phyloP scores from a whole-genome alignment of 1,140 invertebrate genomes.

The Neodiprion fabricii region DNA sequence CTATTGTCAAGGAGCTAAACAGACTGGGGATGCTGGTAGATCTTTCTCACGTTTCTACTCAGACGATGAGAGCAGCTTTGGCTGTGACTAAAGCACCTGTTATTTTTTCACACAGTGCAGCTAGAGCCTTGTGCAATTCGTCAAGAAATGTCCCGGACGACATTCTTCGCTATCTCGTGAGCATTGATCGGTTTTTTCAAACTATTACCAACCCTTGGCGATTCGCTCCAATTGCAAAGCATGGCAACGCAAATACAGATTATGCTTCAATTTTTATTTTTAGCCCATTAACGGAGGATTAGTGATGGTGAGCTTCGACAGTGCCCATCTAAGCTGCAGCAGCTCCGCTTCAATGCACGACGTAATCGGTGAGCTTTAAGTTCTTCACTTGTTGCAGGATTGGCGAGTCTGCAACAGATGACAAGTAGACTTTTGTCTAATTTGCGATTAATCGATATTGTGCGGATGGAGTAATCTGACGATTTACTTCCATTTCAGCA shows the following conservation, averaged over 20 bases:
- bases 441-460: conserved; percentile 29
- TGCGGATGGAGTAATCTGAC: conserved; percentile 44
- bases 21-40: conserved; percentile 94
- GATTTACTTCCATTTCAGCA: conserved; percentile 59
- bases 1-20: conserved; percentile 86
- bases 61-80: conserved; percentile 86
- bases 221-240: background rate
- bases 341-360: conserved; percentile 64
- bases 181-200: conserved; percentile 25
- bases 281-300: conserved; percentile 79
- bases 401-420: conserved; percentile 5
- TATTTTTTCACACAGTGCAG: conserved; percentile 92
- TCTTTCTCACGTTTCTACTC: conserved; percentile 86
- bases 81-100: conserved; percentile 84
- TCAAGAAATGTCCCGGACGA: conserved; percentile 89
- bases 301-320: conserved; percentile 91
- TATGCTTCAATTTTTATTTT: conserved; percentile 25
- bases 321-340: conserved; percentile 65
- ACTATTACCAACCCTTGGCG: background rate
- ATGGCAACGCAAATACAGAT: conserved; percentile 1
- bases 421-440: conserved; percentile 14
- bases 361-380: conserved; percentile 64
- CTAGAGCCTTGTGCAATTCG: conserved; percentile 84
- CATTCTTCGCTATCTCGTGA: conserved; percentile 79
- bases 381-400: conserved; percentile 15